phyloP scores from a whole-genome alignment of 30 jellyfish, hydroid and myxozoan species.

The Turritopsis dohrnii region DNA sequence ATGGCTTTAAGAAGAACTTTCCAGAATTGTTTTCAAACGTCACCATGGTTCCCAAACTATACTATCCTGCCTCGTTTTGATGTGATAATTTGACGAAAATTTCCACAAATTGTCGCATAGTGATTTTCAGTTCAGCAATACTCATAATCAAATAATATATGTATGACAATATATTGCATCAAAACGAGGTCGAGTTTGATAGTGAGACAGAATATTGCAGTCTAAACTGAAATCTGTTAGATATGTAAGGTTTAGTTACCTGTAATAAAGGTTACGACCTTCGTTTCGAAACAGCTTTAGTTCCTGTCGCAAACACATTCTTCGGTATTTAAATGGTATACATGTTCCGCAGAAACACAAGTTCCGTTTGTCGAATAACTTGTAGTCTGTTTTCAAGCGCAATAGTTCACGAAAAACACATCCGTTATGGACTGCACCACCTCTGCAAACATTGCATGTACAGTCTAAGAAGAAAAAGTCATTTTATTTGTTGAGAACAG shows the following conservation, averaged over 20 bases:
- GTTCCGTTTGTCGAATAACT: slow-evolving; percentile 21
- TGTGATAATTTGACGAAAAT: neutral
- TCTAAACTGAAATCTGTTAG: too few species aligned
- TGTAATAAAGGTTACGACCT: slow-evolving; percentile 4
- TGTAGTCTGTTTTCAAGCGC: slow-evolving; percentile 13
- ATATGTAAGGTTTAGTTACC: slow-evolving; percentile 1
- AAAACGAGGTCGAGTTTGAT: neutral
- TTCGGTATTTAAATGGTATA: slow-evolving; percentile 6
- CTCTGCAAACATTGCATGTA: slow-evolving; percentile 12
- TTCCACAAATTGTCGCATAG: neutral
- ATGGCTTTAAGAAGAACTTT: too few species aligned
- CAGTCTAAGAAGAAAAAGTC: too few species aligned
- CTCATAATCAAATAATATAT: too few species aligned
- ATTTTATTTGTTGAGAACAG: too few species aligned
- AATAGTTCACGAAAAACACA: slow-evolving; percentile 18
- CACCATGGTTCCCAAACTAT: neutral
- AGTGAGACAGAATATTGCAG: neutral
- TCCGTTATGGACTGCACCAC: slow-evolving; percentile 21
- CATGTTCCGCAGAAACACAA: slow-evolving; percentile 3
- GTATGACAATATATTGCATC: neutral
- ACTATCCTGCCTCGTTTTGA: neutral
- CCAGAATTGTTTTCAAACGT: neutral
- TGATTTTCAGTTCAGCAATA: neutral
- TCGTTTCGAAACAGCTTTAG: neutral
- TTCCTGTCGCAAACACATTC: slow-evolving; percentile 21